Evolutionary conservation across 2,113 vertebrate species (phyloP).

Genomic region (Istiophorus platypterus): DNA sequence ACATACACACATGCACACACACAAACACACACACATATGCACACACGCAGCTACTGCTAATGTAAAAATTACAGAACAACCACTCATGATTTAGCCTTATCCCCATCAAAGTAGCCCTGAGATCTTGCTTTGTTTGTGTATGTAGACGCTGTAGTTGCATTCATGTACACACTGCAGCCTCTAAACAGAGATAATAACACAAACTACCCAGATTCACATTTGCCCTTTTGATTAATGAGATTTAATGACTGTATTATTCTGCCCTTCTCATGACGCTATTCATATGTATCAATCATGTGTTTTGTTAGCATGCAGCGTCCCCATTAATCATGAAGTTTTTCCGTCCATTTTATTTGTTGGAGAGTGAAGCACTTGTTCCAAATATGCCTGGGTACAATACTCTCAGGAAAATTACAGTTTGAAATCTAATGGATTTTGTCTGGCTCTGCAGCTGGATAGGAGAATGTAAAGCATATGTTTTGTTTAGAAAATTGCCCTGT

Average conservation of each 20-base stretch:
- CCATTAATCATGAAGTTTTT: conserved; percentile 50
- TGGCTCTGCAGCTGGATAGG: conserved; percentile 33
- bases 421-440: conserved; percentile 46
- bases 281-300: conserved; percentile 28
- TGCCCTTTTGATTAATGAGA: conserved; percentile 34
- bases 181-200: not conserved
- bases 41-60: not conserved
- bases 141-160: not conserved
- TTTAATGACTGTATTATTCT: conserved; percentile 54
- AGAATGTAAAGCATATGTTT: conserved; percentile 48
- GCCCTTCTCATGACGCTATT: conserved; percentile 36
- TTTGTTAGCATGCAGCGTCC: conserved; percentile 25
- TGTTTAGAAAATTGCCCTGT: conserved; percentile 57
- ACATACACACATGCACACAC: not conserved
- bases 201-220: conserved; percentile 36
- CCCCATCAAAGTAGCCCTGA: not conserved
- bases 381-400: conserved; percentile 24
- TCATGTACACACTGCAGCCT: conserved; percentile 3
- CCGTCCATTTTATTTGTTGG: conserved; percentile 21
- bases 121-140: conserved; percentile 29
- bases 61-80: conserved; percentile 30
- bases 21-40: not conserved
- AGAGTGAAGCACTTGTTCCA: conserved; percentile 22
- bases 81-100: conserved; percentile 33
- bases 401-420: conserved; percentile 51